Evolutionary conservation across 2,113 vertebrate genomes (phyloP).

Genomic region (Cricetomys ansorgei): DNA sequence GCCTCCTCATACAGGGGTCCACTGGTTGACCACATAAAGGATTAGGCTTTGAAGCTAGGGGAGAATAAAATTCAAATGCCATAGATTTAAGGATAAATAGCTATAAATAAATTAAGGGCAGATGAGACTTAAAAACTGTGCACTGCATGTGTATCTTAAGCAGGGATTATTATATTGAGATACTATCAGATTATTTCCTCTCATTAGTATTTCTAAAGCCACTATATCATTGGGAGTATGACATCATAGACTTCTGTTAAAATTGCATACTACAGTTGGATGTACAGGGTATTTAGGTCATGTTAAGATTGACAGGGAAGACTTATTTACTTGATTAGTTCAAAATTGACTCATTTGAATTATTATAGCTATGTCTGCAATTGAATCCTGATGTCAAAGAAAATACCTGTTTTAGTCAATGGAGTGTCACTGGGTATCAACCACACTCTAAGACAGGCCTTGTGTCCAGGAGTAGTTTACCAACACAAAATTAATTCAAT

Average conservation of each 20-base stretch:
- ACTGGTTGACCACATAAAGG: neutral
- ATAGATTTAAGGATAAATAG: constrained; percentile 46
- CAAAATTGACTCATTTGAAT: neutral
- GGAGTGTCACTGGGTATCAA: neutral
- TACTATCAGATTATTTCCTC: constrained; percentile 52
- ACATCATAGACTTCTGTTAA: constrained; percentile 70
- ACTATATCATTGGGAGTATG: constrained; percentile 63
- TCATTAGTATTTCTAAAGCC: constrained; percentile 2
- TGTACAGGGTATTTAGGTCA: constrained; percentile 22
- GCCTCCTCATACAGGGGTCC: constrained; percentile 8
- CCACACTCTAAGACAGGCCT: too few species aligned
- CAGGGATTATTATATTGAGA: too few species aligned
- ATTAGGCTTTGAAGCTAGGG: constrained; percentile 53
- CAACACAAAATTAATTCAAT: neutral
- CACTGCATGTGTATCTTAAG: neutral
- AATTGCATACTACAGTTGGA: constrained; percentile 16
- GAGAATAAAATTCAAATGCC: constrained; percentile 14
- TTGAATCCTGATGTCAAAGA: neutral
- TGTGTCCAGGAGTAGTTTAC: neutral
- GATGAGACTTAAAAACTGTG: constrained; percentile 51
- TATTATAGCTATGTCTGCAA: constrained; percentile 21
- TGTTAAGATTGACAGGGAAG: neutral
- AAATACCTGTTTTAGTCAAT: neutral
- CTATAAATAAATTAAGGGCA: constrained; percentile 65
- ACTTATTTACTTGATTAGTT: neutral